Conservation (phyloP, 2,888 invertebrate genomes). For the Aporophyla lueneburgensis region DNA sequence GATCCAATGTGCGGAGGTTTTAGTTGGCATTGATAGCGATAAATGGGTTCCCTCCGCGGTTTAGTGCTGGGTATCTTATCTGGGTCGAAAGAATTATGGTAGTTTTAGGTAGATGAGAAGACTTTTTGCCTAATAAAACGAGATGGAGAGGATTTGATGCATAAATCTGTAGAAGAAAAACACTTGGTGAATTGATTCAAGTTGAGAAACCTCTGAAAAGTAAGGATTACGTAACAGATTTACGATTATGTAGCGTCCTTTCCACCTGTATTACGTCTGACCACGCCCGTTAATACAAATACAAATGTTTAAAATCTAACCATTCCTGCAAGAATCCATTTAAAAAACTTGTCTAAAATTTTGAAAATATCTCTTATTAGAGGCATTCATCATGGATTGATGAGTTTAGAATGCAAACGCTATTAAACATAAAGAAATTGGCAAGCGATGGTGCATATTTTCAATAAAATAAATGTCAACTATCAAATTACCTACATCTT, state of each 20-base stretch:
- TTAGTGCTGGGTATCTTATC: conserved; percentile 32
- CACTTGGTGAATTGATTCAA: not conserved
- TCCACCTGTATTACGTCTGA: not conserved
- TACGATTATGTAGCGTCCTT: not conserved
- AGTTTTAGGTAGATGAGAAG: conserved; percentile 35
- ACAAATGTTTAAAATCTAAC: no score
- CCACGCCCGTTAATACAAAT: not conserved
- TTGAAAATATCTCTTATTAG: no score
- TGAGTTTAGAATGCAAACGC: not conserved
- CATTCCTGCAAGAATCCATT: no score
- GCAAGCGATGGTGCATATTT: not conserved
- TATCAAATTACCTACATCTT: not conserved
- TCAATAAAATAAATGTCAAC: not conserved
- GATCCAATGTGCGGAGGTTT: conserved; percentile 48
- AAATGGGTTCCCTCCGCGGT: conserved; percentile 36
- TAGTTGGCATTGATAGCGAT: conserved; percentile 44
- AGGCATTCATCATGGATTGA: no score
- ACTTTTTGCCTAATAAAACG: conserved; percentile 20
- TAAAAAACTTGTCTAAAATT: no score
- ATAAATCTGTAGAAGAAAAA: conserved; percentile 5
- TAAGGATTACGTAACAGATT: no score
- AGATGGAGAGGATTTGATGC: not conserved
- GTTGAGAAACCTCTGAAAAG: not conserved
- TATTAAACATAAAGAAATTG: not conserved
- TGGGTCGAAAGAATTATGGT: conserved; percentile 38